These are phyloP conservation scores for Bombus turneri DNA, from an alignment of 1,140 invertebrate species.

Conservation along the genomic window DNA sequence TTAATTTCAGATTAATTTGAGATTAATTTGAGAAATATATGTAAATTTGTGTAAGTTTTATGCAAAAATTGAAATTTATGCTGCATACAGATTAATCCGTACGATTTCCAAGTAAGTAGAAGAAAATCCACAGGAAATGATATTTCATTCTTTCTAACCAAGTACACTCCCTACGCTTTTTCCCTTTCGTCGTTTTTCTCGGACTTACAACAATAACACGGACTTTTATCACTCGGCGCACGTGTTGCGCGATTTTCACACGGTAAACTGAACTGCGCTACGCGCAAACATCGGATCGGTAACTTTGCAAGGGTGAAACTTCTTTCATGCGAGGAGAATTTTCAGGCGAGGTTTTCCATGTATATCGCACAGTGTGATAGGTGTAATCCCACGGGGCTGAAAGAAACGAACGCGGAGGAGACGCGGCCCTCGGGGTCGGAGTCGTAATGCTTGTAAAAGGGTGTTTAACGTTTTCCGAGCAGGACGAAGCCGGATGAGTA, in stretches of 20 bases:
- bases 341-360: too few relatives aligned
- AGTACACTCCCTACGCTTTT: too few relatives aligned
- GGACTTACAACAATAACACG: neutral
- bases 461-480: conserved; percentile 8
- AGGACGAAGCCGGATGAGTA: neutral
- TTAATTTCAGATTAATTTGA: neutral
- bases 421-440: neutral
- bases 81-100: neutral
- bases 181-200: too few relatives aligned
- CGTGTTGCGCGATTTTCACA: too few relatives aligned
- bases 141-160: too few relatives aligned
- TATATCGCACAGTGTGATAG: neutral
- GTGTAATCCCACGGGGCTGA: neutral
- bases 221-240: neutral
- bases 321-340: neutral
- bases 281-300: neutral
- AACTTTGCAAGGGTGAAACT: conserved; percentile 43
- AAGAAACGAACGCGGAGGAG: neutral
- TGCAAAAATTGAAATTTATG: neutral
- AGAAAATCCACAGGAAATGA: too few relatives aligned
- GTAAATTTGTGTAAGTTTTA: neutral
- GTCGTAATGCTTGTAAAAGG: neutral
- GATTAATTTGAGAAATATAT: neutral
- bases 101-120: too few relatives aligned
- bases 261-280: too few relatives aligned